Base-by-base conservation (phyloP, 2,113 vertebrate genomes). In the Pontoporia blainvillei region DNA sequence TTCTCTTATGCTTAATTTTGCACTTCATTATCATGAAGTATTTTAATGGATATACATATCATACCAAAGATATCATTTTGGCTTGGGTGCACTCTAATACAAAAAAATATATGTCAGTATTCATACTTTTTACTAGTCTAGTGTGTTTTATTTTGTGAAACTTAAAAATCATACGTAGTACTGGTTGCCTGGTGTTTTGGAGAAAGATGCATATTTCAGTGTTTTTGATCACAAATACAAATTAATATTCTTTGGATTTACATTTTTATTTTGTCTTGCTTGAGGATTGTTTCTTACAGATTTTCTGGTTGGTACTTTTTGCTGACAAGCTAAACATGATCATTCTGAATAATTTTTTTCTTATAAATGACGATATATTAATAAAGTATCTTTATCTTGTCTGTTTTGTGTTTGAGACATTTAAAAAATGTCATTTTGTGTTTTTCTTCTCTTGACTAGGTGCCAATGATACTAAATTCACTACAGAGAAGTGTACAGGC, bases 401-500 rank as follows among this genome's bases (percentile, higher is more conserved):
- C 59, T 78, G 20, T 82, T 84, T 86, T 78, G 10, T 94, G 29
- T 95, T 94, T 89, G 27, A 8, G 34, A 76, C 34, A 41, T 87
- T 64, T 90, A 87, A 17, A 69, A 89, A 83, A n/a, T 96, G 52
- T 71, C 1, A 8, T 72, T 61, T 2, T 71, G 36, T 82, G 98
- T 89, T 76, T 89, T 94, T 46, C 8, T 75, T 84, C 23, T 94
- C 54, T 93, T 91, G 13, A 96, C 92, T 98, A 99, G 99, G 99
- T 99, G 98, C 99, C 99, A 98, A 99, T 99, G 85, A 99, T 99
- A 97, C 98, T 99, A 95, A 99, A 99, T 36, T 99, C 99, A 8
- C 99, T 99, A 71, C 99, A 99, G 97, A 99, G 99, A 97, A 99
- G 99, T 76, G 99, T 99, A 7, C 99, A 99, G 97, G 99, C 99